These are phyloP conservation scores for Acheta domesticus DNA, from an alignment of 2,888 invertebrate genomes.

Conservation along the genomic window DNA sequence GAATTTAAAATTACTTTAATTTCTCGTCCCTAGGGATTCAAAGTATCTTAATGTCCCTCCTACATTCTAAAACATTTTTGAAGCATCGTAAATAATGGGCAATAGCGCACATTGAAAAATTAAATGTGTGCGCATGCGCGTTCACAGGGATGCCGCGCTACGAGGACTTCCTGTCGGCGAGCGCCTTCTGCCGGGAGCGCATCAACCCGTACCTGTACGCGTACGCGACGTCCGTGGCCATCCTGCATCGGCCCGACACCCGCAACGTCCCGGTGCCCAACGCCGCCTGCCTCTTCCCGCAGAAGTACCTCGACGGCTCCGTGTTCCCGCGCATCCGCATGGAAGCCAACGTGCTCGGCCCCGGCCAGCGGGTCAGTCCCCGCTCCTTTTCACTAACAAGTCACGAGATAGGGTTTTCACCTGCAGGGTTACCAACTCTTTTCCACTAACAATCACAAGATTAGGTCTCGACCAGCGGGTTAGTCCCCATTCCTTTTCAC, in stretches of 20 bases:
- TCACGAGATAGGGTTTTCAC: too few species aligned
- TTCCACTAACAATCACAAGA: fast-evolving
- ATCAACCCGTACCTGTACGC: conserved; percentile 78
- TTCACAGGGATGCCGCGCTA: conserved; percentile 62
- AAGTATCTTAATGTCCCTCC: too few species aligned
- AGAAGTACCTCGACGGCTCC: conserved; percentile 74
- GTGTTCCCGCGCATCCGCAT: conserved; percentile 67
- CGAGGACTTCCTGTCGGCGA: conserved; percentile 67
- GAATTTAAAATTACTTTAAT: too few species aligned
- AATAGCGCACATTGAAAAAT: too few species aligned
- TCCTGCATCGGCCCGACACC: conserved; percentile 70
- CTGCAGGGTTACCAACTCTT: background rate
- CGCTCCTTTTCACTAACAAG: too few species aligned
- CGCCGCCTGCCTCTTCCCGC: conserved; percentile 74
- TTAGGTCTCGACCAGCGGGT: too few species aligned
- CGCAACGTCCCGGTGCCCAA: conserved; percentile 67
- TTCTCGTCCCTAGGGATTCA: too few species aligned
- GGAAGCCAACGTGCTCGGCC: conserved; percentile 60
- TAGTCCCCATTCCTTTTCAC: too few species aligned
- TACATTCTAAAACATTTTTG: too few species aligned
- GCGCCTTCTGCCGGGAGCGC: conserved; percentile 67
- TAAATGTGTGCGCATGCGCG: too few species aligned
- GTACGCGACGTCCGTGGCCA: conserved; percentile 71
- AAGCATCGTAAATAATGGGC: too few species aligned
- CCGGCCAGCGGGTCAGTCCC: conserved; percentile 58